Percentiles rank a stretch among this genome's conserved stretches.
Evolutionary conservation across 2,113 vertebrate genomes (phyloP).

Genomic region (Artemisiospiza belli): DNA sequence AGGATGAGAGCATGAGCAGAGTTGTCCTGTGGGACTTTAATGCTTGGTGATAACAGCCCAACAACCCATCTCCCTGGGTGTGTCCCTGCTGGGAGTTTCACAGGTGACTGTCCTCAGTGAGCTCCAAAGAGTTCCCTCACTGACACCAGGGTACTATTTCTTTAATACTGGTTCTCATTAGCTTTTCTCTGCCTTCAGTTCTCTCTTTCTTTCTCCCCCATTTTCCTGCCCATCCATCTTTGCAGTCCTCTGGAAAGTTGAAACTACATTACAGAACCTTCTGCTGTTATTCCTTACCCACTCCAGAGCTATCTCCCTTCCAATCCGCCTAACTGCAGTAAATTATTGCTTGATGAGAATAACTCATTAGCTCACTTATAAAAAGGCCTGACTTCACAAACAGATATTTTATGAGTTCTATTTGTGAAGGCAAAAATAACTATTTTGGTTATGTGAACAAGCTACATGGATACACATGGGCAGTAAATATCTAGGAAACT

Average conservation of each 20-base stretch:
- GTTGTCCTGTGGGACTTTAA: background rate
- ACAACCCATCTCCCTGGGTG: background rate
- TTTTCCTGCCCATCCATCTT: background rate
- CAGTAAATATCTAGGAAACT: background rate
- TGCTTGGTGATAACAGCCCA: background rate
- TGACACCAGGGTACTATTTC: background rate
- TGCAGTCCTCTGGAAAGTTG: background rate
- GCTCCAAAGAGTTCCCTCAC: background rate
- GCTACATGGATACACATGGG: background rate
- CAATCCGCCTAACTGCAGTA: background rate
- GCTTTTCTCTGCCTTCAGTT: background rate
- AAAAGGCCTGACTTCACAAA: slow-evolving; percentile 24
- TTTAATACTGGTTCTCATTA: background rate
- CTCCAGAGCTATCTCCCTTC: background rate
- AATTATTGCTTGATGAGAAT: slow-evolving; percentile 39
- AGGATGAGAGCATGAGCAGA: background rate
- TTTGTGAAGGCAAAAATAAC: slow-evolving; percentile 22
- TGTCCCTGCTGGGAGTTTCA: background rate
- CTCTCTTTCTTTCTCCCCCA: background rate
- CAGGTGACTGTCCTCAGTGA: background rate
- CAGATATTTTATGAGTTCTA: slow-evolving; percentile 40
- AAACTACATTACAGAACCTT: background rate
- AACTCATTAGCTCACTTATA: slow-evolving; percentile 20
- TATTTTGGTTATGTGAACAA: slow-evolving; percentile 11
- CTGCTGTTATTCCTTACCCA: background rate